Percentiles rank a stretch among this genome's conserved stretches.
phyloP scores from a whole-genome alignment of 2,113 vertebrate genomes.

The Kryptolebias marmoratus region DNA sequence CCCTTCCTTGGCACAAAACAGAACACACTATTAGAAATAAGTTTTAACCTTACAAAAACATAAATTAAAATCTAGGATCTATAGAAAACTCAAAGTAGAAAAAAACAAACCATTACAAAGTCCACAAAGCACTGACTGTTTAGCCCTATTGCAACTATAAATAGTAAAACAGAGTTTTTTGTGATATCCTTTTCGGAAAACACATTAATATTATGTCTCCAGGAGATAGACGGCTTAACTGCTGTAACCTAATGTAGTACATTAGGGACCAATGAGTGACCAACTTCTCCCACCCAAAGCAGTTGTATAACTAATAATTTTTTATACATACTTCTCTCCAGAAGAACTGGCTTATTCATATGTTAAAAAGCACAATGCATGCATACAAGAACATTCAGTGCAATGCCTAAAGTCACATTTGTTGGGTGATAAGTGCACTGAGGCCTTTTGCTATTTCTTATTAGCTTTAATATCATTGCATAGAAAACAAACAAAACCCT shows the following conservation, averaged over 20 bases:
- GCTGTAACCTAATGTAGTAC: conserved; percentile 36
- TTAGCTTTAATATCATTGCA: background rate
- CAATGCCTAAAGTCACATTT: conserved; percentile 41
- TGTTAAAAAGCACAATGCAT: conserved; percentile 59
- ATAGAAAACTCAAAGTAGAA: too few species aligned
- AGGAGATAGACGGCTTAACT: conserved; percentile 63
- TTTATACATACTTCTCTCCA: conserved; percentile 18
- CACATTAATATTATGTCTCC: conserved; percentile 77
- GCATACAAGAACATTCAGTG: conserved; percentile 27
- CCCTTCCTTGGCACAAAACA: too few species aligned
- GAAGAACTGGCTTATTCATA: conserved; percentile 50
- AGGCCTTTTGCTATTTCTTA: conserved; percentile 4
- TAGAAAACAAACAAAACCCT: background rate
- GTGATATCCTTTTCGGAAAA: conserved; percentile 75
- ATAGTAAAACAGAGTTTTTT: conserved; percentile 69
- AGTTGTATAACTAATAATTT: conserved; percentile 31
- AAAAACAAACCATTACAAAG: too few species aligned
- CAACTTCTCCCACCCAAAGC: conserved; percentile 12
- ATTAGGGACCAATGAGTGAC: conserved; percentile 14
- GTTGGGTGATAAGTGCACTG: conserved; percentile 4
- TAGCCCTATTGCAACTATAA: conserved; percentile 85
- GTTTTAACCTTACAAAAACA: too few species aligned
- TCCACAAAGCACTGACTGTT: too few species aligned
- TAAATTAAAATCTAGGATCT: too few species aligned
- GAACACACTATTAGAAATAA: too few species aligned